Evolutionary conservation across 2,113 vertebrate species (phyloP).

Genomic region (Collichthys lucidus): DNA sequence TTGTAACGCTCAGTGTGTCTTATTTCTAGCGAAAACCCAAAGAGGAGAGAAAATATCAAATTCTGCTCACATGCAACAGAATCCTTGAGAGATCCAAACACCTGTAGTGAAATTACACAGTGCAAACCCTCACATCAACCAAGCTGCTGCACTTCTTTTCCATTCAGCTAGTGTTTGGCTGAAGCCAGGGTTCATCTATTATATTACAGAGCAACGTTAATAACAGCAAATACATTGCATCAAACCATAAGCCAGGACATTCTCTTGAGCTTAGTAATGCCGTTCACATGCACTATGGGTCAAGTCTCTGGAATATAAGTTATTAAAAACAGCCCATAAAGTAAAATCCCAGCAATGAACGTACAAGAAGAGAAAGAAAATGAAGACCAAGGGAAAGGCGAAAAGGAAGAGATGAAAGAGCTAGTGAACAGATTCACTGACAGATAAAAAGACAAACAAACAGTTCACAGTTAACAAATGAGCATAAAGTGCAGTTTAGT

Average conservation of each 20-base stretch:
- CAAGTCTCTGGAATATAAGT: slow-evolving; percentile 46
- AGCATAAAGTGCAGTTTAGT: slow-evolving; percentile 39
- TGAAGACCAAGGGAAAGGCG: slow-evolving; percentile 32
- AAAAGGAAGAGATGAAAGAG: slow-evolving; percentile 28
- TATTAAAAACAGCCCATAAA: slow-evolving; percentile 63
- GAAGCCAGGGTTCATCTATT: slow-evolving; percentile 34
- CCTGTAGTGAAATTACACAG: slow-evolving; percentile 18
- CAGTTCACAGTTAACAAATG: slow-evolving; percentile 28
- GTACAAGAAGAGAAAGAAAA: slow-evolving; percentile 45
- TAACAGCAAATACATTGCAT: slow-evolving; percentile 48
- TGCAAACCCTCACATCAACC: slow-evolving; percentile 5
- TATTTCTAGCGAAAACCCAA: slow-evolving; percentile 22
- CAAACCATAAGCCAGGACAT: slow-evolving; percentile 59
- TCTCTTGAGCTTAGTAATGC: slow-evolving; percentile 67
- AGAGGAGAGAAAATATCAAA: slow-evolving; percentile 25
- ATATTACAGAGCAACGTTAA: slow-evolving; percentile 53
- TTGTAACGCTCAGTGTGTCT: background rate
- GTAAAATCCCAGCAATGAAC: slow-evolving; percentile 51
- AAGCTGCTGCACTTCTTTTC: slow-evolving; percentile 38
- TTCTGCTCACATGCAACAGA: slow-evolving; percentile 39
- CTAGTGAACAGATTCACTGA: slow-evolving; percentile 33
- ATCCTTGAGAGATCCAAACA: slow-evolving; percentile 28
- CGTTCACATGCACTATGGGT: slow-evolving; percentile 51
- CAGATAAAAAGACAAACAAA: slow-evolving; percentile 47
- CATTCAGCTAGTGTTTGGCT: slow-evolving; percentile 39